These are phyloP conservation scores for Coenobita brevimanus DNA, from an alignment of 1,140 invertebrate species.

Conservation along the genomic window DNA sequence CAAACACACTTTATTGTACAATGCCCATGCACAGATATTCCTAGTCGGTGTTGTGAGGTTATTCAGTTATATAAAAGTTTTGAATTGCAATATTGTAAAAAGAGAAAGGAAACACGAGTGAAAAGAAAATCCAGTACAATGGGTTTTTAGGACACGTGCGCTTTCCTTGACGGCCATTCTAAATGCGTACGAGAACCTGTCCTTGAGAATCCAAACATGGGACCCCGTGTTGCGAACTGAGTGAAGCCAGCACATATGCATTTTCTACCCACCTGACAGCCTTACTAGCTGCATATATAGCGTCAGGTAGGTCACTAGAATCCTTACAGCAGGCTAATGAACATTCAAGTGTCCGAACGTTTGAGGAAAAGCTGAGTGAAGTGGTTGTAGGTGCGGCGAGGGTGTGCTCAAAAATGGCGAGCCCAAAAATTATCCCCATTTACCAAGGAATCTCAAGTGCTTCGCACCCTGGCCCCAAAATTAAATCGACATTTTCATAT, in stretches of 20 bases:
- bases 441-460: neutral
- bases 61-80: no score
- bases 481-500: no score
- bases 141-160: conserved; percentile 9
- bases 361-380: conserved; percentile 9
- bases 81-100: neutral
- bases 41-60: no score
- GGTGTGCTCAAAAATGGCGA: conserved; percentile 51
- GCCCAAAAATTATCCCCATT: conserved; percentile 21
- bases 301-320: conserved; percentile 25
- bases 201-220: conserved; percentile 63
- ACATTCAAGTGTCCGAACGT: conserved; percentile 2
- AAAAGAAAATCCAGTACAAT: no score
- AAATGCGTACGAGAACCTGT: conserved; percentile 52
- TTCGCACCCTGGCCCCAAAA: no score
- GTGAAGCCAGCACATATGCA: conserved; percentile 33
- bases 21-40: no score
- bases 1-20: conserved; percentile 44
- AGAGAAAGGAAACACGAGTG: neutral
- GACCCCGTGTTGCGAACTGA: conserved; percentile 12
- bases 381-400: neutral
- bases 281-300: conserved; percentile 35
- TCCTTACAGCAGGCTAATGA: neutral
- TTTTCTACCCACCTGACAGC: conserved; percentile 44
- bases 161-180: conserved; percentile 41